phyloP scores from a whole-genome alignment of 2,797 vertebrate genomes.

The Ispidina picta region DNA sequence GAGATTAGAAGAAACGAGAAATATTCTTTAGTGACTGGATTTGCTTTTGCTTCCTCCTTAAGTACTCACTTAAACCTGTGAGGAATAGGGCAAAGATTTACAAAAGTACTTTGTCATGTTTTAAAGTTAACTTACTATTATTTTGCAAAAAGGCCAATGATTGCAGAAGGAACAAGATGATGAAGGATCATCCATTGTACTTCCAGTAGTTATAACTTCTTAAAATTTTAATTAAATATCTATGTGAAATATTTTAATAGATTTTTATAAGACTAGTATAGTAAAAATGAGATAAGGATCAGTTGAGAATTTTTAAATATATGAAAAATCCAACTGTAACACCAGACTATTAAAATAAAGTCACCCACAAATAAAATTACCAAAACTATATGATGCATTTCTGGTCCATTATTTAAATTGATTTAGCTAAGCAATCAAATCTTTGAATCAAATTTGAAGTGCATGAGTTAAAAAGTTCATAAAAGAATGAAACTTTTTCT shows the following conservation, averaged over 20 bases:
- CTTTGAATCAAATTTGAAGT: neutral
- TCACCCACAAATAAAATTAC: neutral
- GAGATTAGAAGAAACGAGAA: neutral
- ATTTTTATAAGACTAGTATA: neutral
- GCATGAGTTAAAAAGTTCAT: neutral
- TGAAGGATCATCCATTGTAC: neutral
- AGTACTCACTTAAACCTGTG: neutral
- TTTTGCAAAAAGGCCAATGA: neutral
- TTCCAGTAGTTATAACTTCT: neutral
- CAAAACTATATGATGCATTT: neutral
- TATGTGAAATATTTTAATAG: neutral
- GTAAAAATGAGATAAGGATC: neutral
- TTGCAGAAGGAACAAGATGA: neutral
- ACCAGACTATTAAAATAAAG: neutral
- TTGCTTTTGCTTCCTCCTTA: neutral
- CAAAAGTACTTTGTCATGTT: neutral
- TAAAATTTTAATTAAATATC: neutral
- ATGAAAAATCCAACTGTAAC: neutral
- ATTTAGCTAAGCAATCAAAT: neutral
- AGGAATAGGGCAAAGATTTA: neutral
- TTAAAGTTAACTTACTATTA: rapidly evolving
- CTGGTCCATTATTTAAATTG: neutral
- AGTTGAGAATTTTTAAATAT: neutral
- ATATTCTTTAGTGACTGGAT: neutral
- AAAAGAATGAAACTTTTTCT: neutral